Evolutionary conservation across 92 coral and sea anemone species (phyloP), one percentile per base, ranked within the genome.

Genomic region (Palythoa heliodiscus): DNA sequence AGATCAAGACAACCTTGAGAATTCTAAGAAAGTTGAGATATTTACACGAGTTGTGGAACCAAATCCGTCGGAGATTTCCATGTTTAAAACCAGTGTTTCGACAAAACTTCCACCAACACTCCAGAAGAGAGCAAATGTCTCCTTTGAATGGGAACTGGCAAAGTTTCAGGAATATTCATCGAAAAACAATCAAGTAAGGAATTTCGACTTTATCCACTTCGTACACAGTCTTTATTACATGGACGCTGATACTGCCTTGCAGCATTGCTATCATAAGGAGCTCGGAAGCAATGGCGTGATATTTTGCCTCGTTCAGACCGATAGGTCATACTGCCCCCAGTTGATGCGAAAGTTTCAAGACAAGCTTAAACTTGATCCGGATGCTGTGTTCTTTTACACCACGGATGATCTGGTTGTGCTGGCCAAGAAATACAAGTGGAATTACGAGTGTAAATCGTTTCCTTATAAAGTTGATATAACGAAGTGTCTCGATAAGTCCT

Each of bases 101-200:
- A 72, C 86, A 3, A 61, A 60, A 15, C 40, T 89, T 5, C 92
- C 92, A n/a, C 39, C 43, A 23, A 35, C 89, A 5, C 86, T 89
- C 1, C 70, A 54, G 64, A 47, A 72, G 10, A 76, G 57, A 55
- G 86, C 89, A 52, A 72, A 74, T 7, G 64, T 85, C 10, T 64
- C 89, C 39, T 89, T 89, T 69, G 92, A 89, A 85, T 89, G 92
- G 92, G 82, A 76, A n/a, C 77, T 69, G 39, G 66, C n/a, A n/a
- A 73, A 89, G 10, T 89, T 89, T 29, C 83, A 83, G 38, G 91
- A 76, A 2, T 88, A 69, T 39, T 52, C 58, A 39, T 20, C 76
- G 37, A 77, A 74, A 52, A 58, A 54, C 66, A 60, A 61, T 24
- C 79, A 86, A 61, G 77, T 52, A 16, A 80, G 53, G 22, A 60